phyloP scores from a whole-genome alignment of 2,113 vertebrate species.

The Oreochromis niloticus region DNA sequence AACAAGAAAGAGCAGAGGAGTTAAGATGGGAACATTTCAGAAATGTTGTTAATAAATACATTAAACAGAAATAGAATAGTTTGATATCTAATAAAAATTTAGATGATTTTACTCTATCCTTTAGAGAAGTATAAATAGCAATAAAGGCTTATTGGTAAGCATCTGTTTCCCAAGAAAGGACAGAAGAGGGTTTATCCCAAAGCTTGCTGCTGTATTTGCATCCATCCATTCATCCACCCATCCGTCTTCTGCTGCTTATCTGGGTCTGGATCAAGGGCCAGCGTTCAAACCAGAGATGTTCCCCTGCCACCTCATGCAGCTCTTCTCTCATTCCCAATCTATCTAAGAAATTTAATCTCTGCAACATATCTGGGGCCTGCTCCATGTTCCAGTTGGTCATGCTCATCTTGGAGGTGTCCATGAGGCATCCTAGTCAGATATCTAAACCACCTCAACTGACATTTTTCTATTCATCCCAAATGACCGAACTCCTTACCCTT shows the following conservation, averaged over 20 bases:
- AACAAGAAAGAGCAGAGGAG: not conserved
- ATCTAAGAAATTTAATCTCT: not conserved
- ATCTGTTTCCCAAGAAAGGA: not conserved
- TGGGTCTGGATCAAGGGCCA: not conserved
- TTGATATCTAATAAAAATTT: not conserved
- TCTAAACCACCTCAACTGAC: too few species aligned
- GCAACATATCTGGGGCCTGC: not conserved
- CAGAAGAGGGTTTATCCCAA: not conserved
- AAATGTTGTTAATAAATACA: not conserved
- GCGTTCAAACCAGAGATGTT: not conserved
- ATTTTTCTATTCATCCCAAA: too few species aligned
- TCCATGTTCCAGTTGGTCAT: not conserved
- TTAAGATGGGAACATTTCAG: not conserved
- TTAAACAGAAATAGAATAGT: not conserved
- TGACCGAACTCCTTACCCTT: too few species aligned
- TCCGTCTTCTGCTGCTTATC: not conserved
- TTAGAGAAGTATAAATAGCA: not conserved
- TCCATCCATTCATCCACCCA: not conserved
- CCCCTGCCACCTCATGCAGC: not conserved
- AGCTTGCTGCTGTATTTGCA: not conserved
- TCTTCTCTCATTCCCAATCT: not conserved
- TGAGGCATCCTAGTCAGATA: not conserved
- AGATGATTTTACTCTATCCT: not conserved
- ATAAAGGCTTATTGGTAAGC: not conserved
- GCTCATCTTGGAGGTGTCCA: not conserved